Conservation (phyloP, 1,140 invertebrate species). For the Neotoxoptera formosana region DNA sequence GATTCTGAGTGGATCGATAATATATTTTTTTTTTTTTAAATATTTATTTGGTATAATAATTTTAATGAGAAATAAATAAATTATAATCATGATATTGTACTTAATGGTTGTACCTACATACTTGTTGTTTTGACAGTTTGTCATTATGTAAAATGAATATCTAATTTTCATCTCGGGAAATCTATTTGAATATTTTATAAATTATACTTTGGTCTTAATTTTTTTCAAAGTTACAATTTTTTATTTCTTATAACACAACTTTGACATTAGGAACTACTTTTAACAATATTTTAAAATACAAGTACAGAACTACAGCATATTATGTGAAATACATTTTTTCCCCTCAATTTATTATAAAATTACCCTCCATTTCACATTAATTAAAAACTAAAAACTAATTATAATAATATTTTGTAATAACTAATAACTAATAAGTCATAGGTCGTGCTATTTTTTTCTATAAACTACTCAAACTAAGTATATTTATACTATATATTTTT, state of each 20-base stretch:
- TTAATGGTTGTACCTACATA: too few relatives aligned
- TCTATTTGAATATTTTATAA: neutral
- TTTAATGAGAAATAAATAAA: too few relatives aligned
- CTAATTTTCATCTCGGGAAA: neutral
- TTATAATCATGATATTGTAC: neutral
- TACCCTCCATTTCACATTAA: neutral
- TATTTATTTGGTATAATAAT: too few relatives aligned
- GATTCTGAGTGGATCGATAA: too few relatives aligned
- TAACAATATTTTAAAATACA: neutral
- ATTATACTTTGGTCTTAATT: neutral
- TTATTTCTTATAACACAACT: neutral
- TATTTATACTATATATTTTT: neutral
- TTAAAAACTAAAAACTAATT: neutral
- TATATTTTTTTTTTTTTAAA: too few relatives aligned
- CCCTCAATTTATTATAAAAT: neutral
- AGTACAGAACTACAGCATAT: neutral
- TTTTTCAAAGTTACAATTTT: too few relatives aligned
- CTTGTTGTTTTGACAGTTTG: neutral
- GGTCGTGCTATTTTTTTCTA: neutral
- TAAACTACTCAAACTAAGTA: neutral
- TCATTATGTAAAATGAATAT: neutral
- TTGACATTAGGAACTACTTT: neutral
- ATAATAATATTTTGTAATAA: neutral
- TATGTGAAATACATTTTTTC: neutral
- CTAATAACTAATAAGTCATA: neutral